phyloP scores from a whole-genome alignment of 2,113 vertebrate species.

The Falco punctatus region DNA sequence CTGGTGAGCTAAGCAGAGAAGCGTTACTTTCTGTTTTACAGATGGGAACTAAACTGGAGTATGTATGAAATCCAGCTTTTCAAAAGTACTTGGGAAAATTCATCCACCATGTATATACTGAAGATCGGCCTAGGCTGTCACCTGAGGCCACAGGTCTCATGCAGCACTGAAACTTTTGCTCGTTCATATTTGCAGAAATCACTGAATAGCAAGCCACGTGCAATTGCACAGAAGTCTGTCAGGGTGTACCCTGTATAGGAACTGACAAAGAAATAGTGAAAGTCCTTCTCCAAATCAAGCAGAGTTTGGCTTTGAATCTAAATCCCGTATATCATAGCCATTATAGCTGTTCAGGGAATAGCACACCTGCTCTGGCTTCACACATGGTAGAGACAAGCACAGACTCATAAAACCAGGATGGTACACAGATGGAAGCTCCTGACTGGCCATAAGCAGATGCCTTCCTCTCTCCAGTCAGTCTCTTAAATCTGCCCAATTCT shows the following conservation, averaged over 20 bases:
- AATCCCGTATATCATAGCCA: neutral
- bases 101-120: fast-evolving
- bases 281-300: neutral
- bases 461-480: neutral
- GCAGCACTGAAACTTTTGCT: neutral
- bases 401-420: neutral
- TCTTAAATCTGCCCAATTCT: neutral
- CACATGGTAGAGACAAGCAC: neutral
- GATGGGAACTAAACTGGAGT: neutral
- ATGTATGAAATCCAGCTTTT: neutral
- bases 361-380: neutral
- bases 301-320: constrained; percentile 2
- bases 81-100: neutral
- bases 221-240: neutral
- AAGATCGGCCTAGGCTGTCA: neutral
- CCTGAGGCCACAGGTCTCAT: neutral
- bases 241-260: neutral
- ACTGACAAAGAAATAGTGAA: neutral
- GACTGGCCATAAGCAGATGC: neutral
- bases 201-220: neutral
- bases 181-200: neutral
- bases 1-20: neutral
- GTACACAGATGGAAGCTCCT: neutral
- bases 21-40: neutral
- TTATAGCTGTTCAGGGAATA: neutral